Conservation (phyloP, 2,888 invertebrate species). For the Leucoma salicis region DNA sequence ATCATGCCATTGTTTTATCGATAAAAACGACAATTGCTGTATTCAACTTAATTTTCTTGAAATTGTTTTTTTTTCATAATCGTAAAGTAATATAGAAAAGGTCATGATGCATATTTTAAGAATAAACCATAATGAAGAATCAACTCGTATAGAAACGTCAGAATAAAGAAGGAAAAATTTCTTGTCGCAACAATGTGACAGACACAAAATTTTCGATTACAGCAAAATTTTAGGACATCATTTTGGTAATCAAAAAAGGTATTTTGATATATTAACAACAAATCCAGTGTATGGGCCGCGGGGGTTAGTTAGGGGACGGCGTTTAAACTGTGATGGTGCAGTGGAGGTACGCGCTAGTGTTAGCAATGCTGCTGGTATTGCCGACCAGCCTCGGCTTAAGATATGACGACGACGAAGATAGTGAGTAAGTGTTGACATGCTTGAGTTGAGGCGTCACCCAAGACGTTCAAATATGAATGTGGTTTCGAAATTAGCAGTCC, state of each 20-base stretch:
- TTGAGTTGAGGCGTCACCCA: too few relatives aligned
- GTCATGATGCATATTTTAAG: neutral
- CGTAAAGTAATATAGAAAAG: too few relatives aligned
- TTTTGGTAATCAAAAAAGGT: constrained; percentile 44
- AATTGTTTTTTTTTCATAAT: too few relatives aligned
- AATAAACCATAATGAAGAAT: too few relatives aligned
- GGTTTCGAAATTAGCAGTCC: too few relatives aligned
- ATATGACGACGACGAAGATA: constrained; percentile 52
- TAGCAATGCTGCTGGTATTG: constrained; percentile 61
- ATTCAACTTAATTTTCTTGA: too few relatives aligned
- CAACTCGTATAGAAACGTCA: constrained; percentile 22
- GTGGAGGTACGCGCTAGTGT: constrained; percentile 60
- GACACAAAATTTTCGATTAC: constrained; percentile 45
- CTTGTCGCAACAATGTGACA: constrained; percentile 53
- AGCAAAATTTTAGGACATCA: constrained; percentile 27
- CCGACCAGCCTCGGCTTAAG: constrained; percentile 49
- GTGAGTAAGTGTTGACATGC: constrained; percentile 44
- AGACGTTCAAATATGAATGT: too few relatives aligned
- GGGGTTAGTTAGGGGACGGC: constrained; percentile 26
- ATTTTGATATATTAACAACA: too few relatives aligned
- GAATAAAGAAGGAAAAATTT: constrained; percentile 52
- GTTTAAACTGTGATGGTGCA: constrained; percentile 55
- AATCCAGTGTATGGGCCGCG: constrained; percentile 55
- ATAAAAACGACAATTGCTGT: too few relatives aligned
- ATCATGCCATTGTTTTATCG: too few relatives aligned